These are phyloP conservation scores for Poecile montanus DNA, from an alignment of 2,797 vertebrate species.

Conservation along the genomic window DNA sequence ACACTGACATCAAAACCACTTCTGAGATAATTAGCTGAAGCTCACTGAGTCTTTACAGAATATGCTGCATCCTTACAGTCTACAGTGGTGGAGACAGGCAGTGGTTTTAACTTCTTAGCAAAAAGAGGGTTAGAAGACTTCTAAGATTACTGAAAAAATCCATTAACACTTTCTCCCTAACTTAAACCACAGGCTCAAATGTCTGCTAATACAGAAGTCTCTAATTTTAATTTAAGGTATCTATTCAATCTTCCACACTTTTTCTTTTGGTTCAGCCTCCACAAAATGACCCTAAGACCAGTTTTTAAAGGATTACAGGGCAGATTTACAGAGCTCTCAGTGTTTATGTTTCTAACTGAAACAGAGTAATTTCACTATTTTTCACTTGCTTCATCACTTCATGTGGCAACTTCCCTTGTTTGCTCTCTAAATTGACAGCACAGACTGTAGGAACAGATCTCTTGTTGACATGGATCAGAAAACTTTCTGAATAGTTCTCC, in stretches of 20 bases:
- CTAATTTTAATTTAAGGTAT: slow-evolving; percentile 31
- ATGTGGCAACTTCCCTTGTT: background rate
- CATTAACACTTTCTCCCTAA: background rate
- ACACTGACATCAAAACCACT: background rate
- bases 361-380: background rate
- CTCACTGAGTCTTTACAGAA: background rate
- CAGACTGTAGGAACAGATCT: background rate
- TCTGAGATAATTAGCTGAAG: background rate
- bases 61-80: background rate
- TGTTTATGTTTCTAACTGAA: slow-evolving; percentile 5
- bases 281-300: background rate
- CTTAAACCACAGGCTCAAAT: background rate
- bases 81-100: rapidly evolving
- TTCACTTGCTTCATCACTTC: slow-evolving; percentile 5
- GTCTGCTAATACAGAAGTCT: slow-evolving; percentile 8
- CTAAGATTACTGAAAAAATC: background rate
- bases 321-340: background rate
- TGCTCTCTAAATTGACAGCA: background rate
- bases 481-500: background rate
- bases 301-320: slow-evolving; percentile 19
- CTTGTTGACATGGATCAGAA: background rate
- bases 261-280: background rate
- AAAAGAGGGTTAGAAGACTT: background rate
- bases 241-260: background rate
- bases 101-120: background rate